These are phyloP conservation scores for Epizoanthus illoricatus DNA, from an alignment of 92 coral and sea anemone genomes.

Conservation along the genomic window DNA sequence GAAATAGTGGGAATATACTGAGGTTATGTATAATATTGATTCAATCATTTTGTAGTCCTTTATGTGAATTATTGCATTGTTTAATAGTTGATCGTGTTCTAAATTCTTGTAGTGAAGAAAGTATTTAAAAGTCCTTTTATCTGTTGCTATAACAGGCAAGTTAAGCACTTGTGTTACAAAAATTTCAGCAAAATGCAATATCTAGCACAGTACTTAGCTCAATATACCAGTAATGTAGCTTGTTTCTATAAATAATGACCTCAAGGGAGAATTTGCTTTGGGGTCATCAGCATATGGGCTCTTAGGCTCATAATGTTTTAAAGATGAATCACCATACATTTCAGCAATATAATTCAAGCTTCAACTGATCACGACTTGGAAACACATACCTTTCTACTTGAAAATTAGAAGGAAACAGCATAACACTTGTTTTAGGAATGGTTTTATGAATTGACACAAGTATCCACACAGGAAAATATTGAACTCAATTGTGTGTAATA, in stretches of 20 bases:
- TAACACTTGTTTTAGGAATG: background rate
- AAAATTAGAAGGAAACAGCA: background rate
- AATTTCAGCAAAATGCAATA: background rate
- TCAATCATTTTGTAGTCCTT: background rate
- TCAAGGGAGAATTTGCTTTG: slow-evolving; percentile 8
- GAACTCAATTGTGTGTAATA: background rate
- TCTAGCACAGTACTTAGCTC: background rate
- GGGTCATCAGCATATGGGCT: slow-evolving; percentile 11
- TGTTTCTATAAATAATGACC: slow-evolving; percentile 5
- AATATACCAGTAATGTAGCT: background rate
- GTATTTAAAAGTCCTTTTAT: background rate
- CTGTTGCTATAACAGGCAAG: background rate
- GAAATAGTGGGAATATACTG: background rate
- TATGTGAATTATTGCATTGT: background rate
- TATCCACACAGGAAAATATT: background rate
- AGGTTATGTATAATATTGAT: background rate
- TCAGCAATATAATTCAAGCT: background rate
- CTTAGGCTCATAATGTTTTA: background rate
- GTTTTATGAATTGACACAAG: background rate
- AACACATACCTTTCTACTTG: background rate
- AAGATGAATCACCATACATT: slow-evolving; percentile 1
- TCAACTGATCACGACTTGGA: background rate
- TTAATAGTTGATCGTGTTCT: background rate
- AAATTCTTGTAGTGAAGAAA: background rate
- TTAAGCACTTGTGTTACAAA: background rate